phyloP scores from a whole-genome alignment of 2,113 vertebrate species.

The Ibidorhyncha struthersii region DNA sequence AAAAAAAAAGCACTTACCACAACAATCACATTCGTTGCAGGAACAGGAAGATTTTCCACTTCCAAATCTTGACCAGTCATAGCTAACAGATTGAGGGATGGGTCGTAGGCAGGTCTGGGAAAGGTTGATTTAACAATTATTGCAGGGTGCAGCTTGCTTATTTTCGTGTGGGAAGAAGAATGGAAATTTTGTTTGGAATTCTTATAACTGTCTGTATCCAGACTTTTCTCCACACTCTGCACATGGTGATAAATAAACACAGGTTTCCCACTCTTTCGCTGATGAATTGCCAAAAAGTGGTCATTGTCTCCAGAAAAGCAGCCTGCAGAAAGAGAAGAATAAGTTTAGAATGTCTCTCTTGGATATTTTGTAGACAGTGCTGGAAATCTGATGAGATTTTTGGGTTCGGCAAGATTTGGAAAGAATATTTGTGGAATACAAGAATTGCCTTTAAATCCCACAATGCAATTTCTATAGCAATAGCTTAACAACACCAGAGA shows the following conservation, averaged over 20 bases:
- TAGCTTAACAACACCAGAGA: not conserved
- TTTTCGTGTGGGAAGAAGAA: constrained; percentile 54
- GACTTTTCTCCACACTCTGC: constrained; percentile 76
- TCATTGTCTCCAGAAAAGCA: constrained; percentile 78
- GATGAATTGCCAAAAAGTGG: constrained; percentile 72
- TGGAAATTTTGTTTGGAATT: constrained; percentile 66
- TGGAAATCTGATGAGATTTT: not conserved
- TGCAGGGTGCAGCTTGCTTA: constrained; percentile 66
- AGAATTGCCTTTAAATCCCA: not conserved
- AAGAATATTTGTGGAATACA: not conserved
- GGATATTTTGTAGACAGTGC: not conserved
- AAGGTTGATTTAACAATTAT: constrained; percentile 75
- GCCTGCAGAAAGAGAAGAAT: constrained; percentile 63
- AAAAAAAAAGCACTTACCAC: constrained; percentile 76
- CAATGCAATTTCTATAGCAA: not conserved
- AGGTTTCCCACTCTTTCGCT: constrained; percentile 73
- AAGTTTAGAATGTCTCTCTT: not conserved
- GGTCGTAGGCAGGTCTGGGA: constrained; percentile 72
- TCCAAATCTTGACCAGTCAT: constrained; percentile 75
- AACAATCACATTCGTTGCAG: constrained; percentile 75
- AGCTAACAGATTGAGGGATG: constrained; percentile 77
- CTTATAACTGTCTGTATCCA: constrained; percentile 71
- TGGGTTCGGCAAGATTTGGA: not conserved
- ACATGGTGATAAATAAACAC: constrained; percentile 75
- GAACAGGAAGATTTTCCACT: constrained; percentile 81